Evolutionary conservation across 2,797 vertebrate species (phyloP), one percentile per base, ranked within the genome.

Genomic region (Etheostoma perlongum): DNA sequence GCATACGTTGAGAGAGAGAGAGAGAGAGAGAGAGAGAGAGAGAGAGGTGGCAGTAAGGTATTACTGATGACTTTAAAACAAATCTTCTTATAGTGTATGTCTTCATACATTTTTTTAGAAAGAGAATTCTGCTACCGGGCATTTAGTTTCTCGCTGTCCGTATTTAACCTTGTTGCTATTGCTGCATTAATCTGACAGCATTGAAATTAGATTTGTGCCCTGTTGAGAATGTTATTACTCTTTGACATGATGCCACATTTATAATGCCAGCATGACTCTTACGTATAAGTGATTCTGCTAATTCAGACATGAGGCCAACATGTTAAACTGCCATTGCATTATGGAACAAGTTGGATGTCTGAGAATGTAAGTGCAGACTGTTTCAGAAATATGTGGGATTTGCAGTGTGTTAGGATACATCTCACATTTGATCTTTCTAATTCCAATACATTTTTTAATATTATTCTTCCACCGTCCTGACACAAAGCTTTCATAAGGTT

Each of bases 401-500:
- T 48, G 15, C 7, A 2, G n/a, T 19, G 11, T 52, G 7, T 33
- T 51, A 7, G 18, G 1, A 0, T 13, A 40, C 1, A 0, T 65
- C 16, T 33, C 52, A 18, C 33, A 47, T 64, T 74, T 33, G 46
- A 51, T 46, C 57, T 70, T 5, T 44, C 2, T 60, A 27, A 74
- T 77, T 44, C 16, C 51, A n/a, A 21, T 18, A 14, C 1, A 55
- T 51, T 40, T 14, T 11, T 40, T 11, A 11, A 40, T 19, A 19
- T 42, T 19, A 57, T 63, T 67, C 48, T 53, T n/a, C 19, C 58
- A 27, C 61, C 6, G 0, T 40, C 40, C 19, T 62, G 68, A 69
- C 75, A 51, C 48, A 46, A 51, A 64, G 64, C 72, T 85, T 78
- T 75, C 53, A 71, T 68, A 70, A 83, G 67, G 48, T 59, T 72